phyloP scores from a whole-genome alignment of 2,113 vertebrate genomes.

The Herpailurus yagouaroundi region DNA sequence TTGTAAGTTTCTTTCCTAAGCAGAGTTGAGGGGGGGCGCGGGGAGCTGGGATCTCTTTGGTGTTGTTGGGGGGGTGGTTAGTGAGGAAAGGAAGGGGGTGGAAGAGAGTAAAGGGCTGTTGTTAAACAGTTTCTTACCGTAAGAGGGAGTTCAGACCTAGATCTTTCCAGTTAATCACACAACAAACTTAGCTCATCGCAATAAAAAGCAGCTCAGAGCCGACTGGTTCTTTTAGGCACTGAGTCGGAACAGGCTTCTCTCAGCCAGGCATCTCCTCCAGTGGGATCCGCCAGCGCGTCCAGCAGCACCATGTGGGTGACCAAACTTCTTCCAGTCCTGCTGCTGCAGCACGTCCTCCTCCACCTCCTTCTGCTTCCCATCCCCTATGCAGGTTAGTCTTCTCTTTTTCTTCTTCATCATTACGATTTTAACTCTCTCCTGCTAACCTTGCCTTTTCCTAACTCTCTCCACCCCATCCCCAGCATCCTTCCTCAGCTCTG shows the following conservation, averaged over 20 bases:
- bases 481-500: slow-evolving; percentile 20
- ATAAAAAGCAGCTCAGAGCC: slow-evolving; percentile 86
- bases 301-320: slow-evolving; percentile 85
- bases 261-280: slow-evolving; percentile 79
- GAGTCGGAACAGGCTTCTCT: slow-evolving; percentile 77
- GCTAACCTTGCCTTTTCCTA: neutral
- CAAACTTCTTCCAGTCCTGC: slow-evolving; percentile 83
- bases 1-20: slow-evolving; percentile 80
- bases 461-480: neutral
- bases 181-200: slow-evolving; percentile 88
- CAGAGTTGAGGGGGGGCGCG: slow-evolving; percentile 37
- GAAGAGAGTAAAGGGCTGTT: slow-evolving; percentile 81
- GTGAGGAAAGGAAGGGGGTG: slow-evolving; percentile 48
- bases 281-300: slow-evolving; percentile 69
- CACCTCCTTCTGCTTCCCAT: slow-evolving; percentile 85
- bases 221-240: slow-evolving; percentile 82
- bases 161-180: slow-evolving; percentile 88
- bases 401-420: neutral
- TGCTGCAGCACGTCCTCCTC: slow-evolving; percentile 83
- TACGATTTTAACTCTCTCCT: neutral
- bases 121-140: slow-evolving; percentile 89
- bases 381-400: slow-evolving; percentile 85
- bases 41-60: slow-evolving; percentile 79
- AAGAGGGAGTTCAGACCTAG: slow-evolving; percentile 89
- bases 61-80: slow-evolving; percentile 18